These are phyloP conservation scores for Masticophis lateralis DNA, from an alignment of 2,797 vertebrate genomes.

Conservation along the genomic window DNA sequence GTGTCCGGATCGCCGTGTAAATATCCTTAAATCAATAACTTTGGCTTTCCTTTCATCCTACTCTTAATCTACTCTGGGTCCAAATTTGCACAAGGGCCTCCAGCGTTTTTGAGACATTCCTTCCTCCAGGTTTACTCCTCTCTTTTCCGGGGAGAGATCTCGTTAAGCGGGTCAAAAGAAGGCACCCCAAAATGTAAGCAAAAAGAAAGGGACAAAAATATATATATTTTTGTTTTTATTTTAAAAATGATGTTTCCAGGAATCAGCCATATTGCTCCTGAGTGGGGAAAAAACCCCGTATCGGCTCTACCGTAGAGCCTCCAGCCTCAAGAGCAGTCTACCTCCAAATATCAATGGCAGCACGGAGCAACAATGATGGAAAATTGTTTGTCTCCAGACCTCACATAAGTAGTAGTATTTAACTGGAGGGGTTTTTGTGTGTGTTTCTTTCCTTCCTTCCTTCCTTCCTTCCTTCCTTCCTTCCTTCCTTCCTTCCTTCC, in stretches of 20 bases:
- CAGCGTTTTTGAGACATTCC: no score
- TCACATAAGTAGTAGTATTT: neutral
- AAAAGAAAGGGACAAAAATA: neutral
- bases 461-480: no score
- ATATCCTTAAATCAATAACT: conserved; percentile 19
- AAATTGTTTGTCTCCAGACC: neutral
- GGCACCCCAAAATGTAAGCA: neutral
- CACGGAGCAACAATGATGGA: neutral
- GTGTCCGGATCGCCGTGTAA: neutral
- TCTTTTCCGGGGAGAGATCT: accelerated
- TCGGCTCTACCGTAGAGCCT: neutral
- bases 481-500: no score
- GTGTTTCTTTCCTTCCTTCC: no score
- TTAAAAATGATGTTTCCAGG: neutral
- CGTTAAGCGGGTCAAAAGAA: neutral
- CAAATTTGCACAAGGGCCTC: neutral
- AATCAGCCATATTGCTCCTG: neutral
- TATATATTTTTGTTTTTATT: neutral
- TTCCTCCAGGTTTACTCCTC: neutral
- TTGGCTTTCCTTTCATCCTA: neutral
- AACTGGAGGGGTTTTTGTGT: neutral
- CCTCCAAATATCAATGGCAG: neutral
- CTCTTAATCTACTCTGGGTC: neutral
- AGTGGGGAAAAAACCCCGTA: no score
- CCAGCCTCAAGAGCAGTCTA: neutral